These are phyloP conservation scores for Muricea muricata DNA, from an alignment of 92 coral and sea anemone species.

Conservation along the genomic window DNA sequence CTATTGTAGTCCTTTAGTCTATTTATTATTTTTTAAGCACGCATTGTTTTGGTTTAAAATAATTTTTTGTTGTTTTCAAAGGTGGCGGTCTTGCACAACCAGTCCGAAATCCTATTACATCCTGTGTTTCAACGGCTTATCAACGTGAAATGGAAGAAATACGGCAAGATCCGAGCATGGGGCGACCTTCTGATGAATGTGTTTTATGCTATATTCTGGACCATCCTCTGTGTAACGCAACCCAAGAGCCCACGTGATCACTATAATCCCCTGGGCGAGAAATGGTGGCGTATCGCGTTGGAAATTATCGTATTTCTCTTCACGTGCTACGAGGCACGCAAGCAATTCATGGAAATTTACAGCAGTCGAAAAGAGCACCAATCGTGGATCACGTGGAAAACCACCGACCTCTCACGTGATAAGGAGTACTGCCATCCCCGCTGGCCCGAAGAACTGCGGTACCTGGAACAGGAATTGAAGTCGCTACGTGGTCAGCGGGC, in stretches of 20 bases:
- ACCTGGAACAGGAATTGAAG: slow-evolving; percentile 70
- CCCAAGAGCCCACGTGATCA: slow-evolving; percentile 68
- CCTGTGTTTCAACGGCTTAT: slow-evolving; percentile 79
- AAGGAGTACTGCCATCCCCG: slow-evolving; percentile 80
- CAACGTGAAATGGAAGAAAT: slow-evolving; percentile 80
- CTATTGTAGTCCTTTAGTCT: too few relatives aligned
- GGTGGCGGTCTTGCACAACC: slow-evolving; percentile 71
- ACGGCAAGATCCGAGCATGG: slow-evolving; percentile 76
- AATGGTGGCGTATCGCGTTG: slow-evolving; percentile 80
- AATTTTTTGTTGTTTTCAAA: not conserved
- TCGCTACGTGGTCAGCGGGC: slow-evolving; percentile 59
- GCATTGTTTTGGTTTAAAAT: too few relatives aligned
- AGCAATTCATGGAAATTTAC: slow-evolving; percentile 71
- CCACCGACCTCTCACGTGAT: slow-evolving; percentile 71
- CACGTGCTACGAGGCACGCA: slow-evolving; percentile 77
- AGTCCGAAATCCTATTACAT: slow-evolving; percentile 76
- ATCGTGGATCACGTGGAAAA: slow-evolving; percentile 68
- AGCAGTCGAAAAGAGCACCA: slow-evolving; percentile 67
- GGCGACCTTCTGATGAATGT: slow-evolving; percentile 69
- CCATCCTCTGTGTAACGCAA: slow-evolving; percentile 70
- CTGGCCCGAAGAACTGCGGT: slow-evolving; percentile 76
- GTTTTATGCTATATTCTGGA: slow-evolving; percentile 70
- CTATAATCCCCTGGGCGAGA: slow-evolving; percentile 64
- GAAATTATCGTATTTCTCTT: slow-evolving; percentile 67
- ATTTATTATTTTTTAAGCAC: too few relatives aligned